A percentile compares a stretch with the other conserved stretches of the same genome.
Evolutionary conservation across 1,140 invertebrate genomes (phyloP).

Genomic region (Cardiocondyla obscurior): DNA sequence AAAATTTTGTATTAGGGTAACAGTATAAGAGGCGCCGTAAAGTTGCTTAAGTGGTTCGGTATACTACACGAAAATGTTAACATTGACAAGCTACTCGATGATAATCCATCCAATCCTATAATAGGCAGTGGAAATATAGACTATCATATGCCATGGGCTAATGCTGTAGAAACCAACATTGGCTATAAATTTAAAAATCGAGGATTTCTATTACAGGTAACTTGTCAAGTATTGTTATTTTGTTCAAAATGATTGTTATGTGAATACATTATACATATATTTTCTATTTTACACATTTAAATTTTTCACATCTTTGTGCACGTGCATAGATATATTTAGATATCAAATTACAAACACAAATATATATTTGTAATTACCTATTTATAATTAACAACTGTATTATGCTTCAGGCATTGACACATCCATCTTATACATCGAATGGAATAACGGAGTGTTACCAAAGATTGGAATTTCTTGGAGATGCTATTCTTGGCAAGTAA

Average conservation of each 20-base stretch:
- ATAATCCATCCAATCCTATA: slow-evolving; percentile 69
- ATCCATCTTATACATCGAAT: slow-evolving; percentile 53
- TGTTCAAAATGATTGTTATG: neutral
- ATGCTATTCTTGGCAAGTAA: slow-evolving; percentile 62
- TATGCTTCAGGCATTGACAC: slow-evolving; percentile 51
- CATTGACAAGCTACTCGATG: slow-evolving; percentile 76
- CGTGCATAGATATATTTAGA: slow-evolving; percentile 4
- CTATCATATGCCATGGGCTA: slow-evolving; percentile 80
- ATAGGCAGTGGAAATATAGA: slow-evolving; percentile 79
- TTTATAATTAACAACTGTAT: no score
- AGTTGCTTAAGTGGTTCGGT: slow-evolving; percentile 90
- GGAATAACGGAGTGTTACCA: slow-evolving; percentile 59
- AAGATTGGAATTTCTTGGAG: slow-evolving; percentile 68
- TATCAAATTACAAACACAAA: neutral
- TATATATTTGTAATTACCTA: no score
- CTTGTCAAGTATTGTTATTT: no score
- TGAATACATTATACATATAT: neutral
- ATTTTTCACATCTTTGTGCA: neutral
- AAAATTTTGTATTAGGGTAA: slow-evolving; percentile 76
- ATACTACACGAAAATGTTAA: slow-evolving; percentile 85
- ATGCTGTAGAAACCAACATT: slow-evolving; percentile 86
- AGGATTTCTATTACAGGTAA: slow-evolving; percentile 84
- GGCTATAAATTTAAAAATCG: slow-evolving; percentile 88
- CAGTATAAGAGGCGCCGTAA: slow-evolving; percentile 85
- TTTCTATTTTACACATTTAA: neutral